Evolutionary conservation across 2,113 vertebrate species (phyloP).

Genomic region (Petaurus breviceps): DNA sequence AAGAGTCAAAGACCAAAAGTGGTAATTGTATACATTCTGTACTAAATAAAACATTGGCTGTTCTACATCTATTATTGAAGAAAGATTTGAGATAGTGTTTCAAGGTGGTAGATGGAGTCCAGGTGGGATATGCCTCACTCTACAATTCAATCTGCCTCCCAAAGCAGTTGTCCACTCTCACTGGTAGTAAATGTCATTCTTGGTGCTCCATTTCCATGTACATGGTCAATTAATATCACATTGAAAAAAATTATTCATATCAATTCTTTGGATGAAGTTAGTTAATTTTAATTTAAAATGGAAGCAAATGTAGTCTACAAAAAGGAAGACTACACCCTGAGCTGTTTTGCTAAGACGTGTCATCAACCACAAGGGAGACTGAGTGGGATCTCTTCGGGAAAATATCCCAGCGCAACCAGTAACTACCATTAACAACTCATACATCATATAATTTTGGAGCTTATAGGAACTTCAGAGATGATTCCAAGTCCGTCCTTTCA

Average conservation of each 20-base stretch:
- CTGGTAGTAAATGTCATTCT: background rate
- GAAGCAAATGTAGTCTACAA: background rate
- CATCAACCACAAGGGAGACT: background rate
- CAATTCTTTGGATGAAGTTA: background rate
- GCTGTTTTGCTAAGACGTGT: background rate
- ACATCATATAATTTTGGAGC: background rate
- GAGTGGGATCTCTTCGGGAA: background rate
- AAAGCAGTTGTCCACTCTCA: background rate
- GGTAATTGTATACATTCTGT: background rate
- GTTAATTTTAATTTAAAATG: background rate
- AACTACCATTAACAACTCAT: background rate
- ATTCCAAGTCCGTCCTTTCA: background rate
- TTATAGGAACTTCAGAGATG: background rate
- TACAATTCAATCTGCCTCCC: background rate
- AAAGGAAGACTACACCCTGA: background rate
- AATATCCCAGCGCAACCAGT: background rate
- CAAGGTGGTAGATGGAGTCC: background rate
- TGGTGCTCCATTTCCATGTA: background rate
- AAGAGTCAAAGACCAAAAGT: background rate
- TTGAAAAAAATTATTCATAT: background rate
- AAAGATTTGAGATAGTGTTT: background rate
- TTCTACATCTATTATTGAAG: background rate
- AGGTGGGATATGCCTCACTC: background rate
- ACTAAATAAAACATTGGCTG: background rate
- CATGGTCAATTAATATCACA: background rate